These are phyloP conservation scores for Acromyrmex echinatior DNA, from an alignment of 1,140 invertebrate genomes.

Conservation along the genomic window DNA sequence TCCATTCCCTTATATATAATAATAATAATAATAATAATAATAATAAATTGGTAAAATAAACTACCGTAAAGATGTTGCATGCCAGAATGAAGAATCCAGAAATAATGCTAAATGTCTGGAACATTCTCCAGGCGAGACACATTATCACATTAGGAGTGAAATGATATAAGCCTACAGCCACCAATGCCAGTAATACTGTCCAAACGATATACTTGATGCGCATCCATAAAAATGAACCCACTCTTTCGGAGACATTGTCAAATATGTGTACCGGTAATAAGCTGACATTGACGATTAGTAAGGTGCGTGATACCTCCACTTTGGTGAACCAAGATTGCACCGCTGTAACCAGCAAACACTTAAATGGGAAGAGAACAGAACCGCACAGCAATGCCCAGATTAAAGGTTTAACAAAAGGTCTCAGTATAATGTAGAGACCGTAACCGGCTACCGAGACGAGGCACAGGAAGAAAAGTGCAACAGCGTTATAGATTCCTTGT, in stretches of 20 bases:
- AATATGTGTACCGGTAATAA: slow-evolving; percentile 91
- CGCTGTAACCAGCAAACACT: slow-evolving; percentile 90
- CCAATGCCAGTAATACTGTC: slow-evolving; percentile 74
- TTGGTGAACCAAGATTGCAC: slow-evolving; percentile 91
- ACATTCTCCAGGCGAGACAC: slow-evolving; percentile 84
- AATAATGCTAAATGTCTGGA: slow-evolving; percentile 81
- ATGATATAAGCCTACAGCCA: slow-evolving; percentile 82
- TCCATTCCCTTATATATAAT: too few species aligned
- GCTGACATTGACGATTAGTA: slow-evolving; percentile 90
- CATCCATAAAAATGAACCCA: slow-evolving; percentile 89
- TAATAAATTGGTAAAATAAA: not conserved
- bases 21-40: too few species aligned
- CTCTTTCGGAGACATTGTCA: slow-evolving; percentile 90
- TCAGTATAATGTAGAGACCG: slow-evolving; percentile 94
- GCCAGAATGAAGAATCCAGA: slow-evolving; percentile 85
- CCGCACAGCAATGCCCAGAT: slow-evolving; percentile 98
- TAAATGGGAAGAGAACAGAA: slow-evolving; percentile 96
- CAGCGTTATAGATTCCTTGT: slow-evolving; percentile 94
- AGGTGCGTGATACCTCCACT: slow-evolving; percentile 88
- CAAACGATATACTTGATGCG: slow-evolving; percentile 88
- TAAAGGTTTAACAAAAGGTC: slow-evolving; percentile 96
- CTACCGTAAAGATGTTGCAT: slow-evolving; percentile 86
- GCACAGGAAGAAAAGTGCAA: slow-evolving; percentile 91
- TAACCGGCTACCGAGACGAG: slow-evolving; percentile 90
- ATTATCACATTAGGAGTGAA: slow-evolving; percentile 88